Base-by-base conservation (phyloP, 2,888 invertebrate species). In the Chloroclysta siterata region DNA sequence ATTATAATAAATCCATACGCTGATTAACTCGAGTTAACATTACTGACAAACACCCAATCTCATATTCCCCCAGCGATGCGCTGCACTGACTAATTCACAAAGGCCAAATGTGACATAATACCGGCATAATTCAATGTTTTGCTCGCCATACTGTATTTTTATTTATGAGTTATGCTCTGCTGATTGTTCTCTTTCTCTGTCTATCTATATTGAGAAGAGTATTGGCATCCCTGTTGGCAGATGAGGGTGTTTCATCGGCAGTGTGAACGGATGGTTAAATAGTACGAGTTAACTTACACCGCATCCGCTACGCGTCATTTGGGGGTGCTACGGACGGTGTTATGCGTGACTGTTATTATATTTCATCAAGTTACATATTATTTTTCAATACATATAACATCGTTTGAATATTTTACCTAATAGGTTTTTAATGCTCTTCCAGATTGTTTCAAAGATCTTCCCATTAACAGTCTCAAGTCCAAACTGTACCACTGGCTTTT, bases 131-230 rank as follows among this genome's bases (percentile, higher is more conserved):
- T 91, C 92, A 93, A 92, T 93, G 93, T 93, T 93, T 92, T 93
- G 93, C 92, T 93, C 93, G 93, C 93, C 93, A 93, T 93, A 93
- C 93, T 93, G 92, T 93, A 90, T 89, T 93, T 56, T 93, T 93
- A 93, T 93, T 93, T 93, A 93, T 93, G 92, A 92, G 91, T 91
- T 89, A 93, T 92, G 90, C 87, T 74, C 86, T 79, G 87, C 83
- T 85, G 87, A 85, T 75, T 83, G 74, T 81, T 59, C 46, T 72
- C 66, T 71, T 66, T 83, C 88, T 77, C 83, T 83, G 77, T 88
- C 73, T 59, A 74, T 70, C 71, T 63, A 54, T 58, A 63, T 51
- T 42, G 47, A 58, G 47, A 58, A 55, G 59, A 22, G 71, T 84
- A 76, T 75, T 65, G 74, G 73, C 73, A 72, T 90, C 88, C 75